Evolutionary conservation across 2,888 invertebrate genomes (phyloP).

Genomic region (Hypomecis punctinalis): DNA sequence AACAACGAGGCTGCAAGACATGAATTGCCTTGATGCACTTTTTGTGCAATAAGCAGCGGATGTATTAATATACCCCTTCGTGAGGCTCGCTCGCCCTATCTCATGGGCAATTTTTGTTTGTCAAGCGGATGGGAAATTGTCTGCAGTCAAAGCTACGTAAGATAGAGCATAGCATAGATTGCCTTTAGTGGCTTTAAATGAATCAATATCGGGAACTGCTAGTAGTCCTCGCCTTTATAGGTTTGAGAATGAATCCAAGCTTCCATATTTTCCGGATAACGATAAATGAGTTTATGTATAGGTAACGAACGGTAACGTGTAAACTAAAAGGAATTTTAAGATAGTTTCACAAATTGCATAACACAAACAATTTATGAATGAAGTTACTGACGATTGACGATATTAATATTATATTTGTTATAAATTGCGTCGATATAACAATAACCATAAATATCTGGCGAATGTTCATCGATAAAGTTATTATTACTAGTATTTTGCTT

Average conservation of each 20-base stretch:
- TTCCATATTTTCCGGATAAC: too few relatives aligned
- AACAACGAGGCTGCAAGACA: constrained; percentile 46
- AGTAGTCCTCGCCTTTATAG: too few relatives aligned
- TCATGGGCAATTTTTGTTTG: constrained; percentile 41
- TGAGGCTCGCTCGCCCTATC: constrained; percentile 48
- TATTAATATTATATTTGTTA: neutral
- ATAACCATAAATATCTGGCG: neutral
- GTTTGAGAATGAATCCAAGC: too few relatives aligned
- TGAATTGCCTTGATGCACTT: constrained; percentile 51
- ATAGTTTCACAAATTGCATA: too few relatives aligned
- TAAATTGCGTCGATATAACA: neutral
- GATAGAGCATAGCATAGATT: neutral
- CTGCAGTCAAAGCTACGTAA: constrained; percentile 3
- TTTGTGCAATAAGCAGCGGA: constrained; percentile 66
- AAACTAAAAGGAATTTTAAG: too few relatives aligned
- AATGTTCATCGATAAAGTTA: constrained; percentile 6
- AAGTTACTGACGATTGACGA: neutral
- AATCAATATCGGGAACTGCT: too few relatives aligned
- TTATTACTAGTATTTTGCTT: neutral
- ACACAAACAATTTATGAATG: neutral
- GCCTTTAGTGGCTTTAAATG: too few relatives aligned
- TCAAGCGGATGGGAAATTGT: constrained; percentile 39
- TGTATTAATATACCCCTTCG: constrained; percentile 64
- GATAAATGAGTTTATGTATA: too few relatives aligned
- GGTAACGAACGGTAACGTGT: too few relatives aligned